Conservation (phyloP, 2,113 vertebrate species). For the Tychaedon coryphoeus region DNA sequence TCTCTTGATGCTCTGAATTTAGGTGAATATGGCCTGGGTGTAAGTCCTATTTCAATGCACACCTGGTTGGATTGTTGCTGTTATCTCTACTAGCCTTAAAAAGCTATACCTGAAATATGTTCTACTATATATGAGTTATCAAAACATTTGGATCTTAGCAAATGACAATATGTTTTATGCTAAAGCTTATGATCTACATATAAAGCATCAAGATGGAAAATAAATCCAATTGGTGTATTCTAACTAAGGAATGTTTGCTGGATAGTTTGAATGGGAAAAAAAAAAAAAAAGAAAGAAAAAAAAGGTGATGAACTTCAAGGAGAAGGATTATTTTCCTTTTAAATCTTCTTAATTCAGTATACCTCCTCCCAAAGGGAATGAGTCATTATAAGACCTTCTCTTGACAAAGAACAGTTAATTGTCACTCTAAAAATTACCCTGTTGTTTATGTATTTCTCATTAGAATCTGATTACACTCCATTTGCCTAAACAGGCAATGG, state of each 20-base stretch:
- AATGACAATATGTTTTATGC: neutral
- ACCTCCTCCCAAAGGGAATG: neutral
- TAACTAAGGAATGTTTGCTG: neutral
- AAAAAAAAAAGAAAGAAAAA: neutral
- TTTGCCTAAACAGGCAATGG: slow-evolving; percentile 16
- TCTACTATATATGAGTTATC: neutral
- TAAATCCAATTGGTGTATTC: neutral
- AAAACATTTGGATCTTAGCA: neutral
- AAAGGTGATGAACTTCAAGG: neutral
- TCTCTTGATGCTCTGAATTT: neutral
- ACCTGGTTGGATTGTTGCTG: neutral
- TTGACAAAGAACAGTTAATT: slow-evolving; percentile 46
- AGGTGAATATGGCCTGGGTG: neutral
- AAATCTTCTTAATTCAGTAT: neutral
- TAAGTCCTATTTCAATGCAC: neutral
- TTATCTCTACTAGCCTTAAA: neutral
- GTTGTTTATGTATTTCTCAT: slow-evolving; percentile 61
- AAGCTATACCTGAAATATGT: neutral
- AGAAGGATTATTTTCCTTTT: neutral
- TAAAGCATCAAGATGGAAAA: neutral
- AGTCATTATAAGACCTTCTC: slow-evolving; percentile 37
- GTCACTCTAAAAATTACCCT: slow-evolving; percentile 37
- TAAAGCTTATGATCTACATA: neutral
- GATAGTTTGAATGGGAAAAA: neutral
- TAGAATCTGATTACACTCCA: slow-evolving; percentile 46